Percentiles rank a stretch among this genome's conserved stretches.
Conservation (phyloP, 2,113 vertebrate species). For the Rhodinocichla rosea region DNA sequence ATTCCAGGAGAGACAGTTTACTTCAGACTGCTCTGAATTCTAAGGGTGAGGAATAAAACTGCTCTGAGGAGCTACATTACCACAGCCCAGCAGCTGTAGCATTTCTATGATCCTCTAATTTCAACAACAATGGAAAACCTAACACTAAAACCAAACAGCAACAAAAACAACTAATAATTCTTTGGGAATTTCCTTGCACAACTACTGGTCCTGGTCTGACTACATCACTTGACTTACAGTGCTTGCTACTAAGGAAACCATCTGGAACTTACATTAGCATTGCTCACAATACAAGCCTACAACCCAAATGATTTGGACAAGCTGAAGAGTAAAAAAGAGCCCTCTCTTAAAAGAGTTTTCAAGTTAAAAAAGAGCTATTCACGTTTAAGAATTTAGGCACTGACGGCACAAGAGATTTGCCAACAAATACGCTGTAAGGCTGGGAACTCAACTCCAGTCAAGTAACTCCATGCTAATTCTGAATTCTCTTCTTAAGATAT, state of each 20-base stretch:
- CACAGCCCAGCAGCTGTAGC: background rate
- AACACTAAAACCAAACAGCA: background rate
- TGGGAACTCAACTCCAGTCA: constrained; percentile 11
- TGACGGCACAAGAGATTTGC: background rate
- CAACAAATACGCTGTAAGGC: background rate
- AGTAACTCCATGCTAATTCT: background rate
- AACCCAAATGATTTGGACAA: background rate
- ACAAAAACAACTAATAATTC: background rate
- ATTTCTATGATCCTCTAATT: background rate
- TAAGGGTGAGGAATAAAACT: background rate
- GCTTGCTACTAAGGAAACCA: constrained; percentile 34
- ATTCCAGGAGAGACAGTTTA: background rate
- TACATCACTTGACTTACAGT: constrained; percentile 15
- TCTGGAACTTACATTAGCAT: constrained; percentile 48
- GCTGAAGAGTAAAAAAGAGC: background rate
- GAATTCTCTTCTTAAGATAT: background rate
- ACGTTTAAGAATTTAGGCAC: constrained; percentile 26
- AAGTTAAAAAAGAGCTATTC: constrained; percentile 38
- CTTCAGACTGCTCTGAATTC: background rate
- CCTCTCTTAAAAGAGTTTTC: background rate
- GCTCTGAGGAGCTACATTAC: background rate
- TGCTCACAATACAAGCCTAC: constrained; percentile 12
- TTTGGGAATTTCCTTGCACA: background rate
- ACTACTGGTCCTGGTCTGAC: background rate
- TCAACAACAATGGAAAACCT: background rate